Conservation (phyloP, 1,140 invertebrate species). For the Melanaphis sacchari region DNA sequence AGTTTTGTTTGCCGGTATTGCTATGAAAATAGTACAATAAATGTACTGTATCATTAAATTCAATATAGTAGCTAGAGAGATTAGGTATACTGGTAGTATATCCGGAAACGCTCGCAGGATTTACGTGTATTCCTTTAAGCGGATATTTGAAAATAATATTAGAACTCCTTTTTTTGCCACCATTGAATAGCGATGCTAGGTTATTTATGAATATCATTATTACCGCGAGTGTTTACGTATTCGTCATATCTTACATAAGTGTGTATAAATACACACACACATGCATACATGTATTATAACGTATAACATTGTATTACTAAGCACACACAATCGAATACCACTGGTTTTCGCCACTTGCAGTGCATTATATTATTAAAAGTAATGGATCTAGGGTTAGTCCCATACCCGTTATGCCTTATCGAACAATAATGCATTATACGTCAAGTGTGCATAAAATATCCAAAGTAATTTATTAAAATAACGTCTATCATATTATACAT, state of each 20-base stretch:
- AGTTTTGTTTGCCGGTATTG: neutral
- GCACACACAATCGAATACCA: neutral
- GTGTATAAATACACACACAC: neutral
- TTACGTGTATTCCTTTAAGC: neutral
- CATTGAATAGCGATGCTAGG: neutral
- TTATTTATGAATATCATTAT: neutral
- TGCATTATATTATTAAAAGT: neutral
- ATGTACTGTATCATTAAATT: neutral
- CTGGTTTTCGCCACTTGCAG: neutral
- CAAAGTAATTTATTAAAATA: neutral
- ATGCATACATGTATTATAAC: too few relatives aligned
- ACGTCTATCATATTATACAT: neutral
- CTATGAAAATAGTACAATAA: neutral
- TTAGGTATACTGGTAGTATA: neutral
- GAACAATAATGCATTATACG: too few relatives aligned
- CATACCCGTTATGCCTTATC: neutral
- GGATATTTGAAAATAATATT: conserved; percentile 16
- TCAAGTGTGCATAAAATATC: too few relatives aligned
- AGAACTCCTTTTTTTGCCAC: neutral
- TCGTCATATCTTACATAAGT: neutral
- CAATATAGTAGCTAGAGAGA: neutral
- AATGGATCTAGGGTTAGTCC: neutral
- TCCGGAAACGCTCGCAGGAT: neutral
- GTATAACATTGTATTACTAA: too few relatives aligned
- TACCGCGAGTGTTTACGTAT: neutral